Base-by-base conservation (phyloP, 30 jellyfish, hydroid and myxozoan genomes). In the Mastigias papua region DNA sequence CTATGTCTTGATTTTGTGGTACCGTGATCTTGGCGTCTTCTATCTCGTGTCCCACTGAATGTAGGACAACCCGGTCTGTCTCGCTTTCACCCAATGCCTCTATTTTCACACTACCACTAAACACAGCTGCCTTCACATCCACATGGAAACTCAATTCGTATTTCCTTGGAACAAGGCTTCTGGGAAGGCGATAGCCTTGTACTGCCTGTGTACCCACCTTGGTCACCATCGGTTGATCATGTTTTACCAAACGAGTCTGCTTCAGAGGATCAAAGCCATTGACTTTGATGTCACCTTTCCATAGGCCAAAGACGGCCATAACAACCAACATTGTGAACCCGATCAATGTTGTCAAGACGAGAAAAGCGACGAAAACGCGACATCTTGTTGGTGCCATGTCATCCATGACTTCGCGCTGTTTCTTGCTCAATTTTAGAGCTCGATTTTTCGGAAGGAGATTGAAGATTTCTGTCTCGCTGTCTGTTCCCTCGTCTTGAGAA, bases 181-280 rank as follows among this genome's bases (percentile, higher is more conserved):
- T 76, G 7, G 95, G 97, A 2, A 92, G 89, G 58, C 95, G 86
- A 80, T 63, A 80, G 73, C 69, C 81, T 80, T 62, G 81, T 2
- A 32, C 16, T 30, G 74, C 42, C 42, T 80, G 71, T 1, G 16
- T 60, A 21, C 25, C 20, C 20, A 32, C 81, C 58, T n/a, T 57
- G 16, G 20, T 31, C 3, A 1, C 16, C 28, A 0, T 23, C 58
- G 51, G 73, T 49, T 62, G 42, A 22, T 65, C 90, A 1, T 32
- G 58, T 60, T 78, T 34, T 61, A 60, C 35, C 27, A 9, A 15
- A 19, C 25, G 34, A 5, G 19, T 30, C 42, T 80, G 90, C 3
- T 48, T 34, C n/a, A 80, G 30, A 2, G 90, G 90, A 26, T 60
- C 60, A 49, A 34, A 80, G 1, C 3, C 57, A 6, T n/a, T 21